These are phyloP conservation scores for Xiphophorus hellerii DNA, from an alignment of 2,113 vertebrate genomes.

Conservation along the genomic window DNA sequence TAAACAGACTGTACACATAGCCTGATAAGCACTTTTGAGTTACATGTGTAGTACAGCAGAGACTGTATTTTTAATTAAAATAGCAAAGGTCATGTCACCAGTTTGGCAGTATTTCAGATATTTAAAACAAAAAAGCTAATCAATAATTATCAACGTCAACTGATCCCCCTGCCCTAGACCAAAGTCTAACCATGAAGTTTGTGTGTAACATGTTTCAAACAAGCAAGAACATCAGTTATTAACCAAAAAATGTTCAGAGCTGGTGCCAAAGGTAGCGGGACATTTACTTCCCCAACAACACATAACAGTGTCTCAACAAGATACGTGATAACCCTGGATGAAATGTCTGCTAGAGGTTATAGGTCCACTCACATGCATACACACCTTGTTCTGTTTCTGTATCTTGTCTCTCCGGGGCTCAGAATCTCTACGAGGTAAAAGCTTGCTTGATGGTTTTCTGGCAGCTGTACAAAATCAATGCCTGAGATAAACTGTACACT, in stretches of 20 bases:
- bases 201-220: neutral
- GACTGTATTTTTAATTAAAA: neutral
- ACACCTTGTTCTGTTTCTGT: neutral
- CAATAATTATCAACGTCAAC: no score
- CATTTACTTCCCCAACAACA: neutral
- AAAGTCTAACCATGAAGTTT: neutral
- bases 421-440: slow-evolving; percentile 13
- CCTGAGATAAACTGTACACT: slow-evolving; percentile 62
- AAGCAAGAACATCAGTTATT: slow-evolving; percentile 34
- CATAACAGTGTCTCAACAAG: slow-evolving; percentile 6
- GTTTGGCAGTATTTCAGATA: no score
- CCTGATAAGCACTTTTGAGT: neutral
- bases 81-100: neutral
- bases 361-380: slow-evolving; percentile 5
- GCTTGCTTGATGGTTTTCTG: slow-evolving; percentile 62
- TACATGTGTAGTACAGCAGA: neutral
- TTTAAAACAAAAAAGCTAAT: no score
- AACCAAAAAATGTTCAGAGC: slow-evolving; percentile 10
- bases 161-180: no score
- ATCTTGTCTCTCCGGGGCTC: slow-evolving; percentile 23
- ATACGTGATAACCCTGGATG: neutral
- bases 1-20: slow-evolving; percentile 4
- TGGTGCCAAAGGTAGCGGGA: slow-evolving; percentile 14
- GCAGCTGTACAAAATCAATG: slow-evolving; percentile 77
- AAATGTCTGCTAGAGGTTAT: neutral